Conservation (phyloP, 2,113 vertebrate species). For the Chrysochloris asiatica region DNA sequence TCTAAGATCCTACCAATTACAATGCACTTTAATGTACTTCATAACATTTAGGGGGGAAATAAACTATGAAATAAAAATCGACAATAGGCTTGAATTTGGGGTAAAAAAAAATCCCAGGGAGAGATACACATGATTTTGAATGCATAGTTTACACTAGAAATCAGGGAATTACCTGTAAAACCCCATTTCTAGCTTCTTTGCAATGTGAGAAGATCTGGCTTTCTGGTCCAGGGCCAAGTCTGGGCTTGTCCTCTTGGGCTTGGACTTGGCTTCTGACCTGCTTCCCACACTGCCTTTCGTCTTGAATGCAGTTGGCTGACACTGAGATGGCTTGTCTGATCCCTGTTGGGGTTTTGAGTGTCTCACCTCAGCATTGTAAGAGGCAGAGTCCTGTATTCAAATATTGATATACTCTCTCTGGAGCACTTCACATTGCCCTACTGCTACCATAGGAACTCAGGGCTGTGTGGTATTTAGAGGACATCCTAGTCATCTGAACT, state of each 20-base stretch:
- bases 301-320: accelerated
- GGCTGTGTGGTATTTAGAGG: background rate
- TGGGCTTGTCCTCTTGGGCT: background rate
- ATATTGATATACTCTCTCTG: background rate
- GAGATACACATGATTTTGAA: background rate
- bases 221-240: background rate
- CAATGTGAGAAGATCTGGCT: background rate
- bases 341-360: background rate
- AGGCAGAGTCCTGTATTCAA: background rate
- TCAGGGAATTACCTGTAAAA: background rate
- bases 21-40: background rate
- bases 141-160: background rate
- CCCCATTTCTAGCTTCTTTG: background rate
- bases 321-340: accelerated
- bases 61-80: background rate
- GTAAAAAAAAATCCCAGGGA: background rate
- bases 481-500: background rate
- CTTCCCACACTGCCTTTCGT: accelerated
- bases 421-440: background rate
- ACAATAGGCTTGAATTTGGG: background rate
- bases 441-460: background rate
- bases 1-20: background rate
- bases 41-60: background rate
- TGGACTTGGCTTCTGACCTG: background rate
- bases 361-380: background rate